Percentiles rank a stretch among this genome's conserved stretches.
phyloP scores from a whole-genome alignment of 2,113 vertebrate species.

The Martes martes region DNA sequence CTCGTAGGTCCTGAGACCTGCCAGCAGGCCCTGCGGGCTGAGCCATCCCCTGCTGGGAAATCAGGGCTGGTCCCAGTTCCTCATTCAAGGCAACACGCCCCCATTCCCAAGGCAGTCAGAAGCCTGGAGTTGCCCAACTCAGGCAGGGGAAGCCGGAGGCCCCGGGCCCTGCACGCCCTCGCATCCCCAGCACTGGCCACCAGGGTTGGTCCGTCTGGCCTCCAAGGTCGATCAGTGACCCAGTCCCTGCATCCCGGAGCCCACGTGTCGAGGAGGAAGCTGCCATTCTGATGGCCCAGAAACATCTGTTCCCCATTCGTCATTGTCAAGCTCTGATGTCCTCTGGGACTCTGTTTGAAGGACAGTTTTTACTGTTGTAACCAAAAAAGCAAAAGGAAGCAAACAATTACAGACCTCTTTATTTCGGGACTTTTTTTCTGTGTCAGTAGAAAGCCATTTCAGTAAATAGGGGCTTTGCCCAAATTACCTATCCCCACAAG shows the following conservation, averaged over 20 bases:
- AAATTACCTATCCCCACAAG: background rate
- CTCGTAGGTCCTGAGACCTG: background rate
- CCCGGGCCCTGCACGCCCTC: accelerated
- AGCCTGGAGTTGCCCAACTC: constrained; percentile 2
- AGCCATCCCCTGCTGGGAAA: constrained; percentile 28
- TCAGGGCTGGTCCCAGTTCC: constrained; percentile 6
- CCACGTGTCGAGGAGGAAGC: background rate
- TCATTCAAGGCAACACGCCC: constrained; percentile 2
- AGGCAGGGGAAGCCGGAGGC: background rate
- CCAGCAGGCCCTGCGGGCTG: background rate
- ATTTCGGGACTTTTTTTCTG: background rate
- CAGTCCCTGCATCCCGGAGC: background rate
- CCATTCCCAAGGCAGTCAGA: constrained; percentile 12
- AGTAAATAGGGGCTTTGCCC: background rate
- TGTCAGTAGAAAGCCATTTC: background rate
- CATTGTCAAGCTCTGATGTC: constrained; percentile 39
- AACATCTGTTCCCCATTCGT: constrained; percentile 57
- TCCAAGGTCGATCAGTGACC: background rate
- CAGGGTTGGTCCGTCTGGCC: background rate
- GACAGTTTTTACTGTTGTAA: constrained; percentile 46
- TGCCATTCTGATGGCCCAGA: background rate
- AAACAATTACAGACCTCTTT: background rate
- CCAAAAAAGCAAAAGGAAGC: constrained; percentile 51
- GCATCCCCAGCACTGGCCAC: background rate
- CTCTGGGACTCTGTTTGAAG: constrained; percentile 41